Percentiles rank a stretch among this genome's conserved stretches.
These are phyloP conservation scores for Malurus splendens DNA, from an alignment of 2,797 vertebrate species.

Conservation along the genomic window DNA sequence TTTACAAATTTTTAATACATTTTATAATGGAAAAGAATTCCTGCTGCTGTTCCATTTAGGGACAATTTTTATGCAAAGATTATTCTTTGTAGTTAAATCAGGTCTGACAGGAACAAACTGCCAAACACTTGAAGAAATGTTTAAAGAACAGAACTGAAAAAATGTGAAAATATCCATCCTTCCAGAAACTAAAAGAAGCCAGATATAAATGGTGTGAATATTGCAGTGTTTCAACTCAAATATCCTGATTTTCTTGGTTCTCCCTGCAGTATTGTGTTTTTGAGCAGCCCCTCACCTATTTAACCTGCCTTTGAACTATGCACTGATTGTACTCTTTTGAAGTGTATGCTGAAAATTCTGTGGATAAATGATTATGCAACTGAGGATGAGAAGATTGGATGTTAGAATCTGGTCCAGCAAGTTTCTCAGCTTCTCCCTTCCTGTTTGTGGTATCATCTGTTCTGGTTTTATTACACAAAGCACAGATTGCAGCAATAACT, in stretches of 20 bases:
- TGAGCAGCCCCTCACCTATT: background rate
- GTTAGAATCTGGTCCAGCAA: background rate
- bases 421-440: constrained; percentile 18
- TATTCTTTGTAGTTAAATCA: background rate
- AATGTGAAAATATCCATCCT: background rate
- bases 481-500: background rate
- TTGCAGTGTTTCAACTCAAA: background rate
- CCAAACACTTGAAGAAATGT: background rate
- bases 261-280: background rate
- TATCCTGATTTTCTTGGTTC: background rate
- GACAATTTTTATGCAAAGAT: background rate
- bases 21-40: background rate
- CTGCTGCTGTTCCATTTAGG: background rate
- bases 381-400: background rate
- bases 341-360: background rate
- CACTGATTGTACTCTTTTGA: background rate
- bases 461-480: background rate
- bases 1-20: background rate
- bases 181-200: background rate
- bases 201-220: background rate
- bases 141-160: background rate
- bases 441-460: background rate
- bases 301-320: background rate
- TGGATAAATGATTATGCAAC: background rate
- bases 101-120: background rate